These are phyloP conservation scores for Zoanthus sociatus DNA, from an alignment of 92 coral and sea anemone species.

Conservation along the genomic window DNA sequence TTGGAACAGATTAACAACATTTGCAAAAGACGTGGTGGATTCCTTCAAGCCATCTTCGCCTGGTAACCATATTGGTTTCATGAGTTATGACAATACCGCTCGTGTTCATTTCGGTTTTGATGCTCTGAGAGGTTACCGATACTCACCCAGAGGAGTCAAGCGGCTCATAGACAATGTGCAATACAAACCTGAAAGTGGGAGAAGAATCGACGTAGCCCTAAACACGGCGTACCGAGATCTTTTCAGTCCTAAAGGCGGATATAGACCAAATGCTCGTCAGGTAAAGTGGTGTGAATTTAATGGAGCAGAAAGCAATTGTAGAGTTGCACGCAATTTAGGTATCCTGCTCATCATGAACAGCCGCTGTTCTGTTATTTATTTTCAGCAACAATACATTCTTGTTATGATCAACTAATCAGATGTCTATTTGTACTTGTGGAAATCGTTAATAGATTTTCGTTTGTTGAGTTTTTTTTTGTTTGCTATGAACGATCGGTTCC, in stretches of 20 bases:
- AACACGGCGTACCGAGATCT: slow-evolving; percentile 49
- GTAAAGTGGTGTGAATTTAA: too few species aligned
- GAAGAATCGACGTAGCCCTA: slow-evolving; percentile 77
- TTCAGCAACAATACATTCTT: too few species aligned
- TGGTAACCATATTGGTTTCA: slow-evolving; percentile 71
- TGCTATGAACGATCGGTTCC: not conserved
- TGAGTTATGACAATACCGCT: slow-evolving; percentile 62
- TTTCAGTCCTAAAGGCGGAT: slow-evolving; percentile 58
- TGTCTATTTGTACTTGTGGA: too few species aligned
- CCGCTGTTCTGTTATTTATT: too few species aligned
- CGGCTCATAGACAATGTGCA: slow-evolving; percentile 54
- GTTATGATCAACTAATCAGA: too few species aligned
- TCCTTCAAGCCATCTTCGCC: slow-evolving; percentile 72
- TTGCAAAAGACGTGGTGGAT: slow-evolving; percentile 58
- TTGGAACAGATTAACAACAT: slow-evolving; percentile 74
- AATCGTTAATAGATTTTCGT: too few species aligned
- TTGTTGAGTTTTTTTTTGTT: too few species aligned
- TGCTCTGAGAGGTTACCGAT: slow-evolving; percentile 54
- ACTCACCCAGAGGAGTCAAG: slow-evolving; percentile 47
- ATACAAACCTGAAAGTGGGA: slow-evolving; percentile 54
- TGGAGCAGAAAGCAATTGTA: too few species aligned
- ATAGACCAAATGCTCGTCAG: slow-evolving; percentile 63
- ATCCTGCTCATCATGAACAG: too few species aligned
- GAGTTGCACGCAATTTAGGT: too few species aligned
- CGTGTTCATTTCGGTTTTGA: slow-evolving; percentile 57